Base-by-base conservation (phyloP, 2,888 invertebrate species). In the Mesochorus sp. region DNA sequence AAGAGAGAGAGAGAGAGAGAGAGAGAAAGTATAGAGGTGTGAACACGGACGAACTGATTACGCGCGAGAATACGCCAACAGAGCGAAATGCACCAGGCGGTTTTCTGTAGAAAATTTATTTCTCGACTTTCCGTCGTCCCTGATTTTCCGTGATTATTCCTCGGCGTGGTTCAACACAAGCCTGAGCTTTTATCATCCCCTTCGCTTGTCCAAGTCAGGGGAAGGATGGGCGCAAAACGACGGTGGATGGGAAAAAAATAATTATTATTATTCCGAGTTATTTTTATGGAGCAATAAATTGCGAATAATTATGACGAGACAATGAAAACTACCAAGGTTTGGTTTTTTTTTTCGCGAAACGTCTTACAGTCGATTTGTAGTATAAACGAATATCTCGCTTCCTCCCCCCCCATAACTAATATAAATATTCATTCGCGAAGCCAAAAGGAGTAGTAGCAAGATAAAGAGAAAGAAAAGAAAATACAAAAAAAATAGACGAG, bases 101-200 rank as follows among this genome's bases (percentile, higher is more conserved):
- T 24, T 31, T 59, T 62, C 55, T 42, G 62, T 62, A 44, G 57
- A 59, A 70, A 78, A 78, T 70, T 78, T 78, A 68, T 70, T 73
- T 78, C 64, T 37, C 73, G 77, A 64, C 73, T 73, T 68, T 73
- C 62, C 64, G 53, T 37, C n/a, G 55, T 73, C 57, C 62, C 34
- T 37, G n/a, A n/a, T 55, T 73, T 62, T 49, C 47, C 72, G 67
- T 73, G 77, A 77, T 73, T 77, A 62, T 62, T 73, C 62, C 34
- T 49, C 55, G n/a, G n/a, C n/a, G 17, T 17, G 28, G 19, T 4
- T 21, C 44, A 19, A 19, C 12, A 28, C 3, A 10, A 14, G 17
- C 19, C 37, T 64, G 12, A 10, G 24, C 42, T 42, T 66, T 71
- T 66, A 51, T 51, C 68, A 62, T 44, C 28, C 47, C 75, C 24